Conservation (phyloP, 2,797 vertebrate species). For the Balearica regulorum region DNA sequence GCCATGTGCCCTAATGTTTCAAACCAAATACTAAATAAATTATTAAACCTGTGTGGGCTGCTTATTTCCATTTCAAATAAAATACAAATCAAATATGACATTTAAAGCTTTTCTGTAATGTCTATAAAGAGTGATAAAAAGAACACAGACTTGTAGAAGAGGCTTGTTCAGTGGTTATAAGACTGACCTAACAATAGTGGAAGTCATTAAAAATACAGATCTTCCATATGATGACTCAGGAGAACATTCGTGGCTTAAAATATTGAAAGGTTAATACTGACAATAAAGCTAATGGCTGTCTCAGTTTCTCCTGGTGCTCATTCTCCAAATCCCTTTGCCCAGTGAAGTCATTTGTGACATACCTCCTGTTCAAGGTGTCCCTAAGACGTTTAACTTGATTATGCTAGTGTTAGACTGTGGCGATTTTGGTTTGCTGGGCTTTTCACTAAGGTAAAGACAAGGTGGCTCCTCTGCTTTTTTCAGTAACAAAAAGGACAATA, state of each 20-base stretch:
- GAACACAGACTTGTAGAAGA: background rate
- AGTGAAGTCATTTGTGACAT: background rate
- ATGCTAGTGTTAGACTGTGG: background rate
- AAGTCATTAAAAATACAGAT: constrained; percentile 11
- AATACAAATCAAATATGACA: constrained; percentile 34
- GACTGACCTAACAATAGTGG: background rate
- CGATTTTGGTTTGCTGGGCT: background rate
- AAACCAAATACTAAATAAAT: constrained; percentile 29
- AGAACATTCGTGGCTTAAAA: background rate
- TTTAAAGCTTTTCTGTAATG: background rate
- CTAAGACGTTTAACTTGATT: background rate
- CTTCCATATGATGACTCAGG: background rate
- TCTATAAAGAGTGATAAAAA: background rate
- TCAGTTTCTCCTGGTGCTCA: background rate
- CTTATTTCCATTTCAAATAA: constrained; percentile 40
- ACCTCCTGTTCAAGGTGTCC: background rate
- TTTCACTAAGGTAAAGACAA: background rate
- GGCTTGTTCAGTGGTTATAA: background rate
- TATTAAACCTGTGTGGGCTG: constrained; percentile 1
- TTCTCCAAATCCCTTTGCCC: background rate
- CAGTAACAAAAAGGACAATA: background rate
- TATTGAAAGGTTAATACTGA: background rate
- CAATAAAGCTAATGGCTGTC: background rate
- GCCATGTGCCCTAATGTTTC: background rate
- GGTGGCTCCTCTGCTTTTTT: background rate